phyloP scores from a whole-genome alignment of 2,888 invertebrate genomes.

The Chrysolina americana region DNA sequence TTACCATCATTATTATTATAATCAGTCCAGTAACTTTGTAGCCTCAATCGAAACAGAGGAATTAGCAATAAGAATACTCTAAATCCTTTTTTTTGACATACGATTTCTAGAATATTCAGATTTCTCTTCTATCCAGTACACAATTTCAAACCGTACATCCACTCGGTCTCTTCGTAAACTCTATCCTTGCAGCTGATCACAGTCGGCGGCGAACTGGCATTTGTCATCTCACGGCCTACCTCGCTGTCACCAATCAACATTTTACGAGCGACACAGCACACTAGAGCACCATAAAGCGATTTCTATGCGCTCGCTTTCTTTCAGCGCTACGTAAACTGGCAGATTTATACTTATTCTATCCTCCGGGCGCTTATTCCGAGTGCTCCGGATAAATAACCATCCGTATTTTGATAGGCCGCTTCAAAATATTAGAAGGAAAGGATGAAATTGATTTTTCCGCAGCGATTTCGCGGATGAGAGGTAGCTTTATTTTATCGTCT shows the following conservation, averaged over 20 bases:
- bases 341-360: slow-evolving; percentile 32
- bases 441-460: slow-evolving; percentile 3
- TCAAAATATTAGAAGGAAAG: slow-evolving; percentile 10
- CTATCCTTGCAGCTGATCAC: slow-evolving; percentile 8
- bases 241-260: slow-evolving; percentile 67
- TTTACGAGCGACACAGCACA: slow-evolving; percentile 66
- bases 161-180: background rate
- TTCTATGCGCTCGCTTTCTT: slow-evolving; percentile 59
- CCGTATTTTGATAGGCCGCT: slow-evolving; percentile 18
- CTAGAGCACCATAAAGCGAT: slow-evolving; percentile 66
- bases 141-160: background rate
- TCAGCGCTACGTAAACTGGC: slow-evolving; percentile 45
- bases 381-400: slow-evolving; percentile 26
- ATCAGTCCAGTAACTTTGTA: no score
- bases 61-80: no score
- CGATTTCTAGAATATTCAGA: background rate
- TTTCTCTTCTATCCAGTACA: background rate
- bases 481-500: background rate
- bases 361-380: slow-evolving; percentile 25
- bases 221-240: slow-evolving; percentile 63
- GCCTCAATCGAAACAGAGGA: no score
- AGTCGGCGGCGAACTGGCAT: slow-evolving; percentile 34
- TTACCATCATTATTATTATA: no score
- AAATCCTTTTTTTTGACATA: no score
- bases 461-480: background rate